Evolutionary conservation across 2,888 invertebrate genomes (phyloP).

Genomic region (Thumatha senex): DNA sequence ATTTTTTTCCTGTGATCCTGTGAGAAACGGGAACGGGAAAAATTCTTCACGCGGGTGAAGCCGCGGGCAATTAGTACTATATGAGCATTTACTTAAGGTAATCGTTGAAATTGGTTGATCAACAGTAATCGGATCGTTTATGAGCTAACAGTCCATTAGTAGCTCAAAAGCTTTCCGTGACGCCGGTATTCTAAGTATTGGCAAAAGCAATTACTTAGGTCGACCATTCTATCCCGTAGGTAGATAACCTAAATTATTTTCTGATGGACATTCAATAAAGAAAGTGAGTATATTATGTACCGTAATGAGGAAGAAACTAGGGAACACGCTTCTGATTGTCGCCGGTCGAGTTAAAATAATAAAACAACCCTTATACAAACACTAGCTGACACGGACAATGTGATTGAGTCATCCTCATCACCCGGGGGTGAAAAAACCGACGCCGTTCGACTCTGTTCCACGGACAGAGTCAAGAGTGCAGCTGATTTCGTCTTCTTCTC

Average conservation of each 20-base stretch:
- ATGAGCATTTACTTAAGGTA: too few species aligned
- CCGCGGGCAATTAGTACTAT: too few species aligned
- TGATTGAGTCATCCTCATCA: too few species aligned
- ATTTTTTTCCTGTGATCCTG: too few species aligned
- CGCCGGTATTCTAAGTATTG: neutral
- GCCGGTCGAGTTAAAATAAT: neutral
- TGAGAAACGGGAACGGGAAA: too few species aligned
- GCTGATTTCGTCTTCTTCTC: too few species aligned
- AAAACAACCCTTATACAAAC: too few species aligned
- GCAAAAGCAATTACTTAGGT: neutral
- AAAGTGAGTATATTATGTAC: neutral
- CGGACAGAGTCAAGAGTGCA: too few species aligned
- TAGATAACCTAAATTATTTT: neutral
- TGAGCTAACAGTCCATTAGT: neutral
- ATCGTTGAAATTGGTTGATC: neutral
- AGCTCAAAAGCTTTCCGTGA: neutral
- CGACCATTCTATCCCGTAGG: neutral
- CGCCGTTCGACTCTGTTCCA: too few species aligned
- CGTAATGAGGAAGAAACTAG: neutral
- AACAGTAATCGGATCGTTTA: neutral
- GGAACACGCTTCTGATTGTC: neutral
- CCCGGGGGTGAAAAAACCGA: too few species aligned
- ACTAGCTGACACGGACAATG: too few species aligned
- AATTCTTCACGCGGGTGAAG: too few species aligned
- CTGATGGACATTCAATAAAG: neutral